Evolutionary conservation across 2,888 invertebrate species (phyloP), one percentile per base, ranked within the genome.

Genomic region (Perithous albicinctus): DNA sequence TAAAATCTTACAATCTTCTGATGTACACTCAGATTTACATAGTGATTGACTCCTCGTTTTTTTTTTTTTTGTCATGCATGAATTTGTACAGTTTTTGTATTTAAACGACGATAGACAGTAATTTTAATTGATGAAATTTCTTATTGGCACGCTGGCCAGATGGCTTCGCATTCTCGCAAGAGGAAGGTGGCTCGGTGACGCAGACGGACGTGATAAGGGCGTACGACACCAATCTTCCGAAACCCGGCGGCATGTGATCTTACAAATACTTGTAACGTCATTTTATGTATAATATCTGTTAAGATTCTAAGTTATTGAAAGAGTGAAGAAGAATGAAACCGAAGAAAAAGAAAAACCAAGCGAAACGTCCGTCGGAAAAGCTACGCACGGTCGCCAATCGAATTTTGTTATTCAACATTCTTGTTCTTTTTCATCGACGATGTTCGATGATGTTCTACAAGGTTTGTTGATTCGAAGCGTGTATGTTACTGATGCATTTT

Each of bases 81-180:
- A 38, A 20, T 80, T 48, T 61, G 51, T 15, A 10, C 20, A 63
- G 20, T 26, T 61, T 43, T 15, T 63, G 43, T 63, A 29, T 35
- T 51, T 43, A 43, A 43, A 8, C 6, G n/a, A 46, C 32, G 6
- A 35, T 18, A 23, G 15, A 41, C 8, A n/a, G 32, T 12, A 64
- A 26, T 54, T 56, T 48, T 79, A 78, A 74, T 80, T 7, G 46
- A 79, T 79, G 48, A 0, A 32, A 51, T 64, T 70, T 41, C 15
- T 80, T 82, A 75, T 74, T 54, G 61, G 43, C 59, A 80, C 77
- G 43, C 73, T 73, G 15, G 43, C 80, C 56, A 99, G 98, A 98
- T 96, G 99, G 99, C 85, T 99, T 97, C 94, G 99, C 99, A 87
- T 99, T 99, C 94, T 99, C 99, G 56, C 99, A 99, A 96, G 99